A percentile compares a stretch with the other conserved stretches of the same genome.
phyloP scores from a whole-genome alignment of 2,113 vertebrate species.

The Xiphias gladius region DNA sequence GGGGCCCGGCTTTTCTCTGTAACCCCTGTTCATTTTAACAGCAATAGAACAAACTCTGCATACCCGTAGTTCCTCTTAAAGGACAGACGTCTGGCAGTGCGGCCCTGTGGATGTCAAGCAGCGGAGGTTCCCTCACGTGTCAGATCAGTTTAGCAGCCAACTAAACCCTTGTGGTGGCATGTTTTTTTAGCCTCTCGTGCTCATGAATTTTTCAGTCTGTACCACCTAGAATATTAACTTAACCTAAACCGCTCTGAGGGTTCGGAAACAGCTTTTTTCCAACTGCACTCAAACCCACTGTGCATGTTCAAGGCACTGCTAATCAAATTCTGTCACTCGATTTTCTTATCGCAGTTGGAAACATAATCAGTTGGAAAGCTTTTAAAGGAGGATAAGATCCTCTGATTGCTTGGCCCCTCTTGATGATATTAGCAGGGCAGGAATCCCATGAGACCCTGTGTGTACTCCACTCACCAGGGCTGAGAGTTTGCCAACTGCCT shows the following conservation, averaged over 20 bases:
- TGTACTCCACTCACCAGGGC: slow-evolving; percentile 19
- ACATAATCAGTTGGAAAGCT: slow-evolving; percentile 66
- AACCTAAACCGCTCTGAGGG: slow-evolving; percentile 48
- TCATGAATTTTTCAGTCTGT: slow-evolving; percentile 72
- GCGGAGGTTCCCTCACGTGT: slow-evolving; percentile 63
- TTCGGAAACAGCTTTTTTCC: slow-evolving; percentile 33
- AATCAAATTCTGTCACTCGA: slow-evolving; percentile 69
- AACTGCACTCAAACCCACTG: slow-evolving; percentile 36
- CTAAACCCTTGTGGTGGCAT: slow-evolving; percentile 46
- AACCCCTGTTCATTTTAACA: slow-evolving; percentile 16
- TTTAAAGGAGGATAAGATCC: slow-evolving; percentile 55
- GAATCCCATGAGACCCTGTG: slow-evolving; percentile 45
- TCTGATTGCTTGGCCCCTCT: slow-evolving; percentile 53
- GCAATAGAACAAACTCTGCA: slow-evolving; percentile 1
- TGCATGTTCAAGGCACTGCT: slow-evolving; percentile 55
- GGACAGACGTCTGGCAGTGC: slow-evolving; percentile 11
- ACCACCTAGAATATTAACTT: slow-evolving; percentile 65
- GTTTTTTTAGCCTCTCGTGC: slow-evolving; percentile 41
- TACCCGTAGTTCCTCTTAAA: slow-evolving; percentile 9
- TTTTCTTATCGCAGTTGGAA: slow-evolving; percentile 63
- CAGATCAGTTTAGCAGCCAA: slow-evolving; percentile 72
- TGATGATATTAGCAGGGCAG: slow-evolving; percentile 54
- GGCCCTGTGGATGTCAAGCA: slow-evolving; percentile 25
- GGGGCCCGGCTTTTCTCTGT: not conserved
- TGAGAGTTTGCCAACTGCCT: slow-evolving; percentile 40